Conservation (phyloP, 2,113 vertebrate genomes). For the Charina bottae region DNA sequence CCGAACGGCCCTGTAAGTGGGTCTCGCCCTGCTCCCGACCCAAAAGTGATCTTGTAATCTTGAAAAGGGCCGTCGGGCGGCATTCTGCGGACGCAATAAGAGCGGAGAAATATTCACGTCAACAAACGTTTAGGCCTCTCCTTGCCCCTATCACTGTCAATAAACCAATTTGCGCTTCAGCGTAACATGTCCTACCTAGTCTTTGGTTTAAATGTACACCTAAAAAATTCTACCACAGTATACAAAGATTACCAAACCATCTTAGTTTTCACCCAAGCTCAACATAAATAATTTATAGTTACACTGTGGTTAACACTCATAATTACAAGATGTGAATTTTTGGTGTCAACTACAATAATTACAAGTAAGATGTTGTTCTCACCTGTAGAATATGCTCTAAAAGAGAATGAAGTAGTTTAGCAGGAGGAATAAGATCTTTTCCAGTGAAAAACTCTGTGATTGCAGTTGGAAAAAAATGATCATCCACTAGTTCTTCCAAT, state of each 20-base stretch:
- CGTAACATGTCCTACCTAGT: neutral
- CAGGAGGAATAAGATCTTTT: slow-evolving; percentile 80
- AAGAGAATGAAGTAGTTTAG: slow-evolving; percentile 78
- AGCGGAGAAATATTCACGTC: too few species aligned
- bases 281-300: neutral
- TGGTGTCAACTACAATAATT: neutral
- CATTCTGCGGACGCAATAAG: too few species aligned
- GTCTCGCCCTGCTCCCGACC: too few species aligned
- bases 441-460: slow-evolving; percentile 80
- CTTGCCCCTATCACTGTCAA: neutral
- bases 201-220: neutral
- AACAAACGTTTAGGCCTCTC: too few species aligned
- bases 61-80: too few species aligned
- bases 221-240: neutral
- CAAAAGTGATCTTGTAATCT: too few species aligned
- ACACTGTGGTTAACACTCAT: neutral
- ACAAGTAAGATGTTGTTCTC: slow-evolving; percentile 41
- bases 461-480: slow-evolving; percentile 81
- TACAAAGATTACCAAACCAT: neutral
- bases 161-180: neutral
- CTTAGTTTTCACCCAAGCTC: neutral
- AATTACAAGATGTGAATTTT: neutral
- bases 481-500: slow-evolving; percentile 76
- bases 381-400: slow-evolving; percentile 84
- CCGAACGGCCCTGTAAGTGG: too few species aligned